phyloP scores from a whole-genome alignment of 2,797 vertebrate species.

The Coccyzus lansbergi region DNA sequence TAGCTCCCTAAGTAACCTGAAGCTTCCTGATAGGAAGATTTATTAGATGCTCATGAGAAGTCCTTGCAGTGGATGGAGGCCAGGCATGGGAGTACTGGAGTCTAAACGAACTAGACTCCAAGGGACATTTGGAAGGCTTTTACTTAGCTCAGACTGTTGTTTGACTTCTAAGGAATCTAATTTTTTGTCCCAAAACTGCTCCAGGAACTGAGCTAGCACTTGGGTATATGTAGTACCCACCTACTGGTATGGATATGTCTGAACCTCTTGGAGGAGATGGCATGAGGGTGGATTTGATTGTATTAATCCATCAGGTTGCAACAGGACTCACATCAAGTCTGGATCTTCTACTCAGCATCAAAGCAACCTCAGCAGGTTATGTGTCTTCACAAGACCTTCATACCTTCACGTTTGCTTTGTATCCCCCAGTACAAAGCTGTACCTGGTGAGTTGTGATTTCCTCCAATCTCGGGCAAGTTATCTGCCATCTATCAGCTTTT shows the following conservation, averaged over 20 bases:
- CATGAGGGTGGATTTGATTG: neutral
- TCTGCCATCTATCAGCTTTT: neutral
- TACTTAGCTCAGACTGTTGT: too few relatives aligned
- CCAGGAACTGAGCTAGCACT: neutral
- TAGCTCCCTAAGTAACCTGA: neutral
- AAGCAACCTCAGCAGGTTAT: neutral
- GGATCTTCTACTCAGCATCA: neutral
- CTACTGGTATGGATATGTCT: neutral
- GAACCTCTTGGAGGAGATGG: neutral
- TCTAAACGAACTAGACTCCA: neutral
- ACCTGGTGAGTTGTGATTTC: neutral
- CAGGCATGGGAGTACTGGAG: fast-evolving
- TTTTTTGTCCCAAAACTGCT: neutral
- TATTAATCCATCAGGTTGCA: neutral
- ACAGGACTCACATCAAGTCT: neutral
- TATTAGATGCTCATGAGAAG: neutral
- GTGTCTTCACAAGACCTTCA: neutral
- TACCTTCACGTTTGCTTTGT: neutral
- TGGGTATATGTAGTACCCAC: neutral
- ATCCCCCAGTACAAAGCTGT: neutral
- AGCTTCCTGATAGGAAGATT: neutral
- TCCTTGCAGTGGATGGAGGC: neutral
- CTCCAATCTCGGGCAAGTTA: neutral
- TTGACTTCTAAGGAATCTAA: neutral
- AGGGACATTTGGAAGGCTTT: neutral